Evolutionary conservation across 2,888 invertebrate genomes (phyloP), one percentile per base, ranked within the genome.

Genomic region (Boloria euphrosyne): DNA sequence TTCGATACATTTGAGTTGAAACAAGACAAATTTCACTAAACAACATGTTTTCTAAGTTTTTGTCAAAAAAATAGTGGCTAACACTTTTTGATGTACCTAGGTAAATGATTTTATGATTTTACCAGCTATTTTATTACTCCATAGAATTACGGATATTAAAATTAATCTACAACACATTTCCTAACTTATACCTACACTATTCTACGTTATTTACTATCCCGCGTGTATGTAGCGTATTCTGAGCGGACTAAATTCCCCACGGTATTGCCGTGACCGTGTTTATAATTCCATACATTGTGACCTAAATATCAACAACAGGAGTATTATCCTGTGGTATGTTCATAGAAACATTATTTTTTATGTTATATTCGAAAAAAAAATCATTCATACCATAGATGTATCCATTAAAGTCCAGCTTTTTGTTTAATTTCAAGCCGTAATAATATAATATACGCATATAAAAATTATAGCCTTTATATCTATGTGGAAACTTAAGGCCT

Each of bases 221-320:
- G 31, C 16, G 51, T 16, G 18, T 58, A 43, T 17, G 55, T 57
- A 49, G 59, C 49, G 51, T 38, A 49, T 63, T 59, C 47, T 59
- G 31, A 57, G 17, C 55, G 57, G 22, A 57, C 47, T 46, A 50
- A 57, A 57, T 64, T 64, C 63, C 57, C 57, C 38, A 57, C 51
- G 44, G 55, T 63, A 57, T 57, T 64, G 57, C 57, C 55, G 49
- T 64, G 63, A 57, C 63, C 63, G 54, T 64, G 54, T 62, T 62
- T 62, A 64, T 57, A 64, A 49, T 57, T 43, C 43, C 57, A 64
- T 64, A 64, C 53, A 62, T 62, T 53, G 53, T 58, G 57, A 57
- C 63, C 63, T 51, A 64, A 57, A 64, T 64, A 58, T 44, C 51
- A 64, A 18, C 44, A 16, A 57, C 18, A 55, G 38, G 49, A 27